These are phyloP conservation scores for Euschistus heros DNA, from an alignment of 1,140 invertebrate species.

Conservation along the genomic window DNA sequence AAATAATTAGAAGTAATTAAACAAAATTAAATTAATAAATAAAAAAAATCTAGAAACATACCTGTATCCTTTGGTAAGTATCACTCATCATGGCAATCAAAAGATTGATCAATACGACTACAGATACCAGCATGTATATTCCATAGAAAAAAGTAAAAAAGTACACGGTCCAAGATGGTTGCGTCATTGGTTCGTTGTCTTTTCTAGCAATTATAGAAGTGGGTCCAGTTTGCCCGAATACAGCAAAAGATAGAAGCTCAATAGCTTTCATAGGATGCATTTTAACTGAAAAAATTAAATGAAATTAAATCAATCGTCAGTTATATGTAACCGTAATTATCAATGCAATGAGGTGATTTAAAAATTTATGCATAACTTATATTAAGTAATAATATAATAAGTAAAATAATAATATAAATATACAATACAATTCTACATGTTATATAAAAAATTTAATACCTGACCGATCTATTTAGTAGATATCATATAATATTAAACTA, in stretches of 20 bases:
- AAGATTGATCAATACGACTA: conserved; percentile 96
- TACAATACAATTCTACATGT: too few relatives aligned
- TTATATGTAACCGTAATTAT: too few relatives aligned
- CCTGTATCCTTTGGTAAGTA: conserved; percentile 97
- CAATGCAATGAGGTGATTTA: too few relatives aligned
- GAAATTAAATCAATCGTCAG: neutral
- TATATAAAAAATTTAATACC: too few relatives aligned
- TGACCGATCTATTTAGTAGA: too few relatives aligned
- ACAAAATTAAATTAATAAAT: too few relatives aligned
- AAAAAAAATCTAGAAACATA: conserved; percentile 33
- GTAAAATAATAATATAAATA: too few relatives aligned
- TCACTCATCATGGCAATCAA: conserved; percentile 99
- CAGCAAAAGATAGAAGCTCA: conserved; percentile 96
- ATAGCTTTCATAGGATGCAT: conserved; percentile 83
- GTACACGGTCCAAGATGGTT: conserved; percentile 63
- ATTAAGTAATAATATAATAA: too few relatives aligned
- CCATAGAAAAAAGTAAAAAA: conserved; percentile 74
- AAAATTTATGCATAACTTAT: too few relatives aligned
- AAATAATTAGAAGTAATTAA: too few relatives aligned
- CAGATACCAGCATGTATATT: conserved; percentile 96
- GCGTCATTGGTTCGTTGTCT: conserved; percentile 33
- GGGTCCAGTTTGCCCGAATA: conserved; percentile 93
- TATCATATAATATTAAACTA: too few relatives aligned
- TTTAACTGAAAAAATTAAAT: conserved; percentile 61
- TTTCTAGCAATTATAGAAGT: conserved; percentile 53